Evolutionary conservation across 2,113 vertebrate species (phyloP).

Genomic region (Piaya cayana): DNA sequence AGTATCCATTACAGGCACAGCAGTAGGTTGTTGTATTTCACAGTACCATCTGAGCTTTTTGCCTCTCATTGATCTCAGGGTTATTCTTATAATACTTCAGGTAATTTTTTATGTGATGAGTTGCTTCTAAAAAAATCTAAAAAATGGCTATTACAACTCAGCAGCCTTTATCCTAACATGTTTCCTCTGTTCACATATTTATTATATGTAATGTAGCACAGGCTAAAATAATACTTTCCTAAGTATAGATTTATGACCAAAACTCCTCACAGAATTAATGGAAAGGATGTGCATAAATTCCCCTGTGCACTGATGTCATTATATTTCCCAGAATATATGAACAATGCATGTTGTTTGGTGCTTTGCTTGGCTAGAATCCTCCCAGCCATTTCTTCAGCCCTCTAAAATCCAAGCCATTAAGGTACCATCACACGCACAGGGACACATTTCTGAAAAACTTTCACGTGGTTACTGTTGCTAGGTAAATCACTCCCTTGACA

Average conservation of each 20-base stretch:
- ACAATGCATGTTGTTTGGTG: neutral
- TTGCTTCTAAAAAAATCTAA: conserved; percentile 4
- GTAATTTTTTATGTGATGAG: neutral
- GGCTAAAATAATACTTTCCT: neutral
- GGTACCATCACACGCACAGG: neutral
- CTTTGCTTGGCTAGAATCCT: neutral
- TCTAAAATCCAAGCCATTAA: conserved; percentile 35
- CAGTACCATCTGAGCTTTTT: neutral
- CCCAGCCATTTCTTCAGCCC: neutral
- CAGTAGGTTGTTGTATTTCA: neutral
- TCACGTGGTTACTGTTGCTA: conserved; percentile 66
- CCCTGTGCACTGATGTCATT: neutral
- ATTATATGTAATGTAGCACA: neutral
- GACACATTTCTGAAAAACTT: conserved; percentile 40
- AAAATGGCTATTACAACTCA: neutral
- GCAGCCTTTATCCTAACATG: neutral
- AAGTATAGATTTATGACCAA: neutral
- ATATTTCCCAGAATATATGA: neutral
- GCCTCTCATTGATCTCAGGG: neutral
- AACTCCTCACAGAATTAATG: neutral
- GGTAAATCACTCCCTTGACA: conserved; percentile 58
- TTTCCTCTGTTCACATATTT: neutral
- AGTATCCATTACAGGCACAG: neutral
- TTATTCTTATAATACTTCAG: neutral
- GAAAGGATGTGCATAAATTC: neutral